These are phyloP conservation scores for Nylanderia fulva DNA, from an alignment of 1,140 invertebrate genomes.

Conservation along the genomic window DNA sequence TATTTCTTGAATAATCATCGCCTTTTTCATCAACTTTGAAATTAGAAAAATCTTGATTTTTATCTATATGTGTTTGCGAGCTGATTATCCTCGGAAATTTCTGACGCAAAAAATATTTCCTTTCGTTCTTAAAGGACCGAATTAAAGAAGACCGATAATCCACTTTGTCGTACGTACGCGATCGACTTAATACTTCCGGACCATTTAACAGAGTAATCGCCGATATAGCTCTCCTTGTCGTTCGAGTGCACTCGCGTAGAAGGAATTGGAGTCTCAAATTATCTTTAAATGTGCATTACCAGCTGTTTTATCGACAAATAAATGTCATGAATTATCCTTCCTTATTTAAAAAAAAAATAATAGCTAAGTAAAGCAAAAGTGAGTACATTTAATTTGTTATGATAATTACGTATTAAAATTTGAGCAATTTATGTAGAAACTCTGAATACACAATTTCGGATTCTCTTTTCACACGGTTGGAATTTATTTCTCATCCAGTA, in stretches of 20 bases:
- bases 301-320: slow-evolving; percentile 31
- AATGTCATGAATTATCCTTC: not conserved
- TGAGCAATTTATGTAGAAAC: not conserved
- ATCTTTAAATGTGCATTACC: slow-evolving; percentile 57
- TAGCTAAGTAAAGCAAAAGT: not conserved
- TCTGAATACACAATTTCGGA: not conserved
- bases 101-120: not conserved
- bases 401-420: slow-evolving; percentile 23
- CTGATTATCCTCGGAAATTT: slow-evolving; percentile 41
- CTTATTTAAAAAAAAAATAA: not conserved
- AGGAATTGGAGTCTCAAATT: slow-evolving; percentile 61
- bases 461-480: not conserved
- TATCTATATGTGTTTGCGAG: not conserved
- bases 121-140: slow-evolving; percentile 4
- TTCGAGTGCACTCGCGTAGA: slow-evolving; percentile 41
- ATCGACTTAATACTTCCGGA: slow-evolving; percentile 68
- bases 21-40: not conserved
- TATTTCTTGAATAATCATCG: not conserved
- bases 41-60: not conserved
- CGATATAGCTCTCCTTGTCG: slow-evolving; percentile 52
- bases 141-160: slow-evolving; percentile 64
- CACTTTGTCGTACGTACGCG: slow-evolving; percentile 62
- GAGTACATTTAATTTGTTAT: not conserved
- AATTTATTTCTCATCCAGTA: not conserved
- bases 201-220: slow-evolving; percentile 68